phyloP scores from a whole-genome alignment of 1,140 invertebrate genomes.

The Trialeurodes vaporariorum region DNA sequence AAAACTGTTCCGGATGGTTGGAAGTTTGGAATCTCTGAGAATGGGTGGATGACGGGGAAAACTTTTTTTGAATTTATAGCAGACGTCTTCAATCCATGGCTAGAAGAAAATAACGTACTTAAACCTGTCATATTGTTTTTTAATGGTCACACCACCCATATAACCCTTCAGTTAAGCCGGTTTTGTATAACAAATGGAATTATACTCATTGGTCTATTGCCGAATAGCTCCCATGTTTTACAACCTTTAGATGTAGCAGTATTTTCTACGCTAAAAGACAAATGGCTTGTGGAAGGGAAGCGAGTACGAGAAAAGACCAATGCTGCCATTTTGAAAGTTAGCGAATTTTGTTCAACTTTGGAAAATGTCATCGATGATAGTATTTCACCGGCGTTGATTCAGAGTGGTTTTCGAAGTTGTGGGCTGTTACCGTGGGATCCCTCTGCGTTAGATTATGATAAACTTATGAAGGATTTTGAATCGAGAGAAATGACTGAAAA shows the following conservation, averaged over 20 bases:
- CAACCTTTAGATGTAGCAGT: constrained; percentile 34
- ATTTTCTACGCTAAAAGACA: constrained; percentile 31
- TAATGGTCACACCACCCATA: constrained; percentile 26
- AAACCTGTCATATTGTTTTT: constrained; percentile 33
- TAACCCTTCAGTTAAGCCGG: neutral
- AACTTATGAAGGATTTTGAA: neutral
- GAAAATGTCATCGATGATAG: constrained; percentile 8
- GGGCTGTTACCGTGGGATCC: constrained; percentile 14
- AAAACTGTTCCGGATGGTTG: constrained; percentile 25
- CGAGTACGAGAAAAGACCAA: constrained; percentile 18
- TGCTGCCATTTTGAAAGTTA: neutral
- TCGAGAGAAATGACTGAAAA: neutral
- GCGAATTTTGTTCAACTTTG: constrained; percentile 6
- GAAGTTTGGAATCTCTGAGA: constrained; percentile 31
- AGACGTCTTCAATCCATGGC: constrained; percentile 33
- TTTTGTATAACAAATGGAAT: constrained; percentile 9
- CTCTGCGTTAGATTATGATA: constrained; percentile 4
- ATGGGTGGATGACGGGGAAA: constrained; percentile 34
- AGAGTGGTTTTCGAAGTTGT: constrained; percentile 11
- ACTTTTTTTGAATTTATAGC: constrained; percentile 34
- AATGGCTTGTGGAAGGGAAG: constrained; percentile 29
- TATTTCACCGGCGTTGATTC: constrained; percentile 3
- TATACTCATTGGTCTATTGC: constrained; percentile 30
- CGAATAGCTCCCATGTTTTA: constrained; percentile 35
- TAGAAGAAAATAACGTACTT: constrained; percentile 29